Evolutionary conservation across 2,888 invertebrate genomes (phyloP).

Genomic region (Fragum whitleyi): DNA sequence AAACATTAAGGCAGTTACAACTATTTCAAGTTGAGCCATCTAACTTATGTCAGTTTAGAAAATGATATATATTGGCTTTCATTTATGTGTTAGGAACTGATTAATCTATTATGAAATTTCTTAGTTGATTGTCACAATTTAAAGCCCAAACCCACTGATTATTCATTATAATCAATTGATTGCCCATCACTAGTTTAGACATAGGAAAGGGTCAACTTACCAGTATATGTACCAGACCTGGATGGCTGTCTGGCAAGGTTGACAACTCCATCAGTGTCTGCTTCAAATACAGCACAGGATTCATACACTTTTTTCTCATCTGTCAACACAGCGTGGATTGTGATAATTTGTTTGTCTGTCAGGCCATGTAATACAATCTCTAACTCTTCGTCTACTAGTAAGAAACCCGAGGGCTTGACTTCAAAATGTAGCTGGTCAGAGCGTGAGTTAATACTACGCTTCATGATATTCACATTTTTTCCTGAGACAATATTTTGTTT

Average conservation of each 20-base stretch:
- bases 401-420: conserved; percentile 34
- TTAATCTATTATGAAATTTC: too few relatives aligned
- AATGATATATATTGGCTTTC: too few relatives aligned
- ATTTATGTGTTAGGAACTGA: too few relatives aligned
- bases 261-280: conserved; percentile 53
- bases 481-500: not conserved
- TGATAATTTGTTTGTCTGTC: conserved; percentile 42
- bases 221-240: conserved; percentile 63
- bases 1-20: too few relatives aligned
- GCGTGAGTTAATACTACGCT: not conserved
- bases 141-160: too few relatives aligned
- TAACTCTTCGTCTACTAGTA: conserved; percentile 62
- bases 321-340: conserved; percentile 52
- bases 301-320: conserved; percentile 56
- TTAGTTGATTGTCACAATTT: too few relatives aligned
- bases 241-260: conserved; percentile 54
- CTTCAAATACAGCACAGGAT: conserved; percentile 57
- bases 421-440: conserved; percentile 6
- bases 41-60: too few relatives aligned
- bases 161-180: too few relatives aligned
- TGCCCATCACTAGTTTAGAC: too few relatives aligned
- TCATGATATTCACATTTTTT: not conserved
- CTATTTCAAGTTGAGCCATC: too few relatives aligned
- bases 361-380: conserved; percentile 56
- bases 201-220: conserved; percentile 2